Evolutionary conservation across 1,140 invertebrate genomes (phyloP), one percentile per base, ranked within the genome.

Genomic region (Chelonus insularis): DNA sequence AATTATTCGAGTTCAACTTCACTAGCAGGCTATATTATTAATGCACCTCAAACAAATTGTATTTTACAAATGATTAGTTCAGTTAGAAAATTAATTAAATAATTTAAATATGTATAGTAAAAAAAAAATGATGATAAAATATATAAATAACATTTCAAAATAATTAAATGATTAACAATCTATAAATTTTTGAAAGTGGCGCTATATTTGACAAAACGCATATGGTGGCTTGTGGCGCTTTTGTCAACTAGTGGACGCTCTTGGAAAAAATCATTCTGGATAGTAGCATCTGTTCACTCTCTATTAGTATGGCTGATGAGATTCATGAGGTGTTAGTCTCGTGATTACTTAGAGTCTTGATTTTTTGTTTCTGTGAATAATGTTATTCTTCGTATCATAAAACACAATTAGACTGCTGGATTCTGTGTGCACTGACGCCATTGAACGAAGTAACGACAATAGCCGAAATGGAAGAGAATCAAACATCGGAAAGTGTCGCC

Each of bases 401-500:
- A 43, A 43, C 16, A 43, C 1, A 0, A 1, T 3, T 7, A 8
- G 2, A 16, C 2, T 6, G 23, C 11, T n/a, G n/a, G 11, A 14
- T 2, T 14, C 12, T 34, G 23, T 47, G 50, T 52, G 14, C n/a
- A 43, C 50, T 29, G 36, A 41, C 39, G 39, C 55, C 39, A 47
- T 57, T 57, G 55, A 45, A 57, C 41, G 25, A 57, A 20, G 37
- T 8, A 20, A 20, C 37, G 57, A 62, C 56, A 41, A 57, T 69
- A 73, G 75, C 75, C 78, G 78, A 80, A 78, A 83, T 84, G 81
- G 82, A 83, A 73, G 80, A 81, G 72, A 74, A 73, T 67, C 80
- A 81, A 77, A 77, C 79, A 79, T 84, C 83, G 83, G 83, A 84
- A 79, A 78, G 77, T 75, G 81, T 84, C 82, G 79, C 77, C 68